These are phyloP conservation scores for Epinephelus moara DNA, from an alignment of 2,113 vertebrate species.

Conservation along the genomic window DNA sequence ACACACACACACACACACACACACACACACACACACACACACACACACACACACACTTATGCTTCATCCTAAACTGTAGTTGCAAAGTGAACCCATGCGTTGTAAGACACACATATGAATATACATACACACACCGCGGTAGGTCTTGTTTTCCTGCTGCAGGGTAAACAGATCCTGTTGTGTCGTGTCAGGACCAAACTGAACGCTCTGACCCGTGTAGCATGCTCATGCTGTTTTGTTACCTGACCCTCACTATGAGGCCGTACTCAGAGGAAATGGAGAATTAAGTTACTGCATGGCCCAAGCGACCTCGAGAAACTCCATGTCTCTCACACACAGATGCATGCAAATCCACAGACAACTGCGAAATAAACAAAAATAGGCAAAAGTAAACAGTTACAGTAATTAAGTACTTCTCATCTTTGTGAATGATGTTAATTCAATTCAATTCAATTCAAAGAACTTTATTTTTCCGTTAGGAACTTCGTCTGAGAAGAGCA, in stretches of 20 bases:
- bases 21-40: neutral
- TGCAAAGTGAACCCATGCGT: constrained; percentile 12
- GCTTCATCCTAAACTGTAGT: neutral
- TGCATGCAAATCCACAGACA: neutral
- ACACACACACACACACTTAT: neutral
- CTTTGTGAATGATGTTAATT: neutral
- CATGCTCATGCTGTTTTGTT: constrained; percentile 64
- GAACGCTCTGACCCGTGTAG: constrained; percentile 33
- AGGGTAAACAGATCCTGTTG: constrained; percentile 64
- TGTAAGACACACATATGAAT: neutral
- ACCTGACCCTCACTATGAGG: constrained; percentile 65
- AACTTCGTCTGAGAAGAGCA: no score
- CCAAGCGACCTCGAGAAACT: constrained; percentile 11
- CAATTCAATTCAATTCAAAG: no score
- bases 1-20: neutral
- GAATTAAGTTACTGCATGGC: constrained; percentile 58
- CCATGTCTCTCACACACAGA: neutral
- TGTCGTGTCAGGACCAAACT: constrained; percentile 45
- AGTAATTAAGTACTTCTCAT: neutral
- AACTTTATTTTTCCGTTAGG: no score
- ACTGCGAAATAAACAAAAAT: neutral
- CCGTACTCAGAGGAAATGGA: constrained; percentile 55
- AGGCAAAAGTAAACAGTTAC: neutral
- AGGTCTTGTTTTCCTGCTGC: constrained; percentile 54
- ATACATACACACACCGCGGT: constrained; percentile 21